Base-by-base conservation (phyloP, 2,797 vertebrate species). In the Hemitrygon akajei region DNA sequence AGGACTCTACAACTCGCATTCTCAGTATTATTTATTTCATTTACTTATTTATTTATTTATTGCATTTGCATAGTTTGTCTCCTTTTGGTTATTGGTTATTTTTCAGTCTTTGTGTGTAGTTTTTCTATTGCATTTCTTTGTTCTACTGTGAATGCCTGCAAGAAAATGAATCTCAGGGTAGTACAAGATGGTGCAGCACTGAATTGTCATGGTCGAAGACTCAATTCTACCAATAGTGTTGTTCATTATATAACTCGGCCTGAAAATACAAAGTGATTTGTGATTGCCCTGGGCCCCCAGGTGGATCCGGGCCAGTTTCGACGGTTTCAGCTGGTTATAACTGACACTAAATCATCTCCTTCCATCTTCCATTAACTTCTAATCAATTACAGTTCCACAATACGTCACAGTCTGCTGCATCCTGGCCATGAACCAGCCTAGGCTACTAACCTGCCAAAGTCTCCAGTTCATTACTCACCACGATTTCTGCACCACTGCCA, bases 321-420 rank as follows among this genome's bases (percentile, higher is more conserved):
- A 66, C 16, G n/a, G 56, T 86, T 60, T 86, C 82, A n/a, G 56
- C 27, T 86, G 82, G 82, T 86, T n/a, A 16, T 22, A 22, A 34
- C 63, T 69, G n/a, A 89, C n/a, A 11, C 63, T 69, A 37, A 89
- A 69, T 89, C 63, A 89, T 69, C 66, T 69, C 30, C 63, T 89
- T 69, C 60, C 60, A 89, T 37, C 86, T 69, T 89, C n/a, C 60
- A 89, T 89, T 89, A 89, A 89, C 60, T 89, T 89, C 86, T 37
- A 89, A 69, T 89, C 86, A 89, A 89, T 89, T 89, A 89, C 63
- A 66, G 18, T 69, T 89, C 86, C 63, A 25, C 86, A 22, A 7
- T 89, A 89, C n/a, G 9, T 22, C 86, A 69, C 86, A 89, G 63
- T 11, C 60, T 89, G 86, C 63, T 89, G 63, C 60, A 66, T 89